Evolutionary conservation across 1,140 invertebrate species (phyloP), one percentile per base, ranked within the genome.

Genomic region (Neomicropteryx cornuta): DNA sequence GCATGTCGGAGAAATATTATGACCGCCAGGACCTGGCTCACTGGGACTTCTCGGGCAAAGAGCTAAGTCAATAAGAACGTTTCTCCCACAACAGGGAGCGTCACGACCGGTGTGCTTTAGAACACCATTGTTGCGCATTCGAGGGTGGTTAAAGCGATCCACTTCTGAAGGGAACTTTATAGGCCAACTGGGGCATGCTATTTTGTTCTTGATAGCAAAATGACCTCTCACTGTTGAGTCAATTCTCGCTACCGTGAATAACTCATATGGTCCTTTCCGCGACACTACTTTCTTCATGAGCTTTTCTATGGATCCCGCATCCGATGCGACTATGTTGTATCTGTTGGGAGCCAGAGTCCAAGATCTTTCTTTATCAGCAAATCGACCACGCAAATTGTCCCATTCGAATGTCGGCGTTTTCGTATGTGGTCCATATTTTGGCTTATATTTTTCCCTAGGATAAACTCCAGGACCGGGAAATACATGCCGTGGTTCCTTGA

Each of bases 331-430:
- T 4, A 60, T 55, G 3, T 10, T 52, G 31, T 64, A 64, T n/a
- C 58, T 49, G 36, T 64, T 46, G 1, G 55, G 52, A 5, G 61
- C 57, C 11, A 62, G 42, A 1, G 53, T 56, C 58, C 59, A 62
- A 33, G 49, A 58, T 3, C 44, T 39, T 2, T 43, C 38, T 0
- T 41, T 46, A 33, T 60, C 54, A 37, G 53, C 56, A 38, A 64
- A 62, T 18, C 61, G 48, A 42, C 54, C 53, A 35, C 58, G 47
- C n/a, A n/a, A n/a, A n/a, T n/a, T n/a, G n/a, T n/a, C n/a, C n/a
- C n/a, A n/a, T 33, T 61, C 57, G 32, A 64, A 61, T 16, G 52
- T 48, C 18, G 58, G 52, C 46, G 47, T 48, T 4, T 16, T 43
- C 1, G 61, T 59, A 42, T 60, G 56, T 16, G 52, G 45, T 3